Percentiles rank a stretch among this genome's conserved stretches.
These are phyloP conservation scores for Pangasius macronema DNA, from an alignment of 2,797 vertebrate genomes.

Conservation along the genomic window DNA sequence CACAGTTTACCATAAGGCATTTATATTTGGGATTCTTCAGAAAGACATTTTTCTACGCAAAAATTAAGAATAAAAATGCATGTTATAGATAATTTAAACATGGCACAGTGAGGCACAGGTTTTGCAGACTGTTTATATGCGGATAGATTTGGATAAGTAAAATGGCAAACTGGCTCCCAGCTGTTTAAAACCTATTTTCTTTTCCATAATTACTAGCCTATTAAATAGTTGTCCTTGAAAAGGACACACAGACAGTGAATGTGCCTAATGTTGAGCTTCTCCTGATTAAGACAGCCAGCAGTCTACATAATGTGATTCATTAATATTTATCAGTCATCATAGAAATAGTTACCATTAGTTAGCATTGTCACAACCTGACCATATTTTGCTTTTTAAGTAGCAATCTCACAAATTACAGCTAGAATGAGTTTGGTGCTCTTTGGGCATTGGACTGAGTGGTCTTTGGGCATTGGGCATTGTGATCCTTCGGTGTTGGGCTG, in stretches of 20 bases:
- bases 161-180: background rate
- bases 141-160: background rate
- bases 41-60: background rate
- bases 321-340: background rate
- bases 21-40: no score
- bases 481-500: background rate
- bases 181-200: background rate
- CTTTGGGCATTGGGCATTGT: background rate
- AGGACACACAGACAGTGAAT: background rate
- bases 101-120: background rate
- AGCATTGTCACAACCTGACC: background rate
- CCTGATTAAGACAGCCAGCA: background rate
- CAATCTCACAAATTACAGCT: background rate
- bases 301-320: background rate
- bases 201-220: background rate
- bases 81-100: background rate
- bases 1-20: no score
- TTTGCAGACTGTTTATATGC: slow-evolving; percentile 1
- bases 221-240: slow-evolving; percentile 15
- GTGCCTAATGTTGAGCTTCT: background rate
- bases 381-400: background rate
- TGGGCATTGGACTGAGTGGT: background rate
- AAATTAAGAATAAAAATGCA: background rate
- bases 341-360: background rate
- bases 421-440: background rate